Conservation (phyloP, 2,888 invertebrate species). For the Venusia cambrica region DNA sequence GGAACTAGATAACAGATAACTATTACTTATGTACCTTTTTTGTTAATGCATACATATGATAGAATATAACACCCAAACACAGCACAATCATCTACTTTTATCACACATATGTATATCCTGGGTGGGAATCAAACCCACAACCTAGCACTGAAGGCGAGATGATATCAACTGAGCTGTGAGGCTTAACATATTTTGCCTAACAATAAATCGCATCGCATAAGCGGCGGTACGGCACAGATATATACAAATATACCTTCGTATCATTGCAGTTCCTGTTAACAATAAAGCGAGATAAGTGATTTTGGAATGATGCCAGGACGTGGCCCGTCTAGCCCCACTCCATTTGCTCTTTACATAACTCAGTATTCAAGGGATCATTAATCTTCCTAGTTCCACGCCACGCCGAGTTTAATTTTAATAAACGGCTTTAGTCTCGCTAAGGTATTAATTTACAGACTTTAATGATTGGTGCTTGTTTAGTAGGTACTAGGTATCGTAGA, state of each 20-base stretch:
- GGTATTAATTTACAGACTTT: conserved; percentile 68
- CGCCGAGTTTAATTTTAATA: conserved; percentile 78
- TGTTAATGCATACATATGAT: no score
- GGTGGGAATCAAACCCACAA: no score
- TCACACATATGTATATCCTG: no score
- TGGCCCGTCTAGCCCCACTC: conserved; percentile 66
- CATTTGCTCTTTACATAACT: conserved; percentile 79
- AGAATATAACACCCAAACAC: no score
- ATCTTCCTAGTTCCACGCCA: conserved; percentile 78
- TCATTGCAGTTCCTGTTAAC: conserved; percentile 50
- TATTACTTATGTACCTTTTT: no score
- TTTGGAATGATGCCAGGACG: conserved; percentile 76
- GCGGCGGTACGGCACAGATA: conserved; percentile 20
- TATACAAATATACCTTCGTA: conserved; percentile 28
- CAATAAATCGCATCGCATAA: conserved; percentile 42
- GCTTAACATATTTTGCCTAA: conserved; percentile 27
- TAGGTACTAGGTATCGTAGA: conserved; percentile 44
- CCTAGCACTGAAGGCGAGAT: no score
- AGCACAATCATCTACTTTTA: no score
- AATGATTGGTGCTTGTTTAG: conserved; percentile 60
- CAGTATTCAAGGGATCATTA: conserved; percentile 77
- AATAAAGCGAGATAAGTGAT: conserved; percentile 72
- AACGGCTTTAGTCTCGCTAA: conserved; percentile 67
- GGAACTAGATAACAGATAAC: no score
- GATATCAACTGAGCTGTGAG: no score